A percentile compares a stretch with the other conserved stretches of the same genome.
These are phyloP conservation scores for Kryptolebias marmoratus DNA, from an alignment of 2,113 vertebrate genomes.

Conservation along the genomic window DNA sequence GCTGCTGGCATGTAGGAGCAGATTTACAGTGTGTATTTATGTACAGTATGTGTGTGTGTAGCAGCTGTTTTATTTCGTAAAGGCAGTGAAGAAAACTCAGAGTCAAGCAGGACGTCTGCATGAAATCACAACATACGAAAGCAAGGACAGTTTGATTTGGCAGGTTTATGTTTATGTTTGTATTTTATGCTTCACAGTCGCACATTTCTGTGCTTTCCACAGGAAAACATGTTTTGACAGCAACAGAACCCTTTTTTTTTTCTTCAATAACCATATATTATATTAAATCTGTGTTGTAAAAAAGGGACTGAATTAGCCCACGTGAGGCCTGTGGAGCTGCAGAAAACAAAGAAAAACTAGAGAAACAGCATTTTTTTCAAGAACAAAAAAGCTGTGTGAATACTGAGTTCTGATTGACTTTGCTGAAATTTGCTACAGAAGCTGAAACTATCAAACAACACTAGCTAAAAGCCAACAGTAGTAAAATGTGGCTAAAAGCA, in stretches of 20 bases:
- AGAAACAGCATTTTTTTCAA: not conserved
- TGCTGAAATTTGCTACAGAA: too few species aligned
- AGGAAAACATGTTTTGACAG: constrained; percentile 37
- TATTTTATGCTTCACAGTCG: not conserved
- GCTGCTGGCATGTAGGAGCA: constrained; percentile 11
- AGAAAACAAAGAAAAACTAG: constrained; percentile 5
- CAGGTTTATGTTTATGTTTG: constrained; percentile 44
- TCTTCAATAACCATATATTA: constrained; percentile 24
- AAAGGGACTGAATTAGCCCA: not conserved
- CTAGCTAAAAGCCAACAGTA: too few species aligned
- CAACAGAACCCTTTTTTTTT: not conserved
- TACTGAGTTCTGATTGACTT: too few species aligned
- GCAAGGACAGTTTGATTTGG: constrained; percentile 52
- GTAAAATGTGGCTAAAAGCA: too few species aligned
- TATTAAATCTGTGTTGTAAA: not conserved
- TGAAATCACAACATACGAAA: constrained; percentile 39
- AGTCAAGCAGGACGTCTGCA: constrained; percentile 23
- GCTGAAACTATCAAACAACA: too few species aligned
- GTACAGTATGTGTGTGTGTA: not conserved
- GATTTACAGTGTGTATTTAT: constrained; percentile 36
- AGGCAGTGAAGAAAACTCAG: not conserved
- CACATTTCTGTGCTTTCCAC: constrained; percentile 14
- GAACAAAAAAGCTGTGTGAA: too few species aligned
- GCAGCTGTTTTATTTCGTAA: constrained; percentile 4
- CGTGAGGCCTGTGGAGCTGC: constrained; percentile 4